phyloP scores from a whole-genome alignment of 2,113 vertebrate genomes.

The Chamaea fasciata region DNA sequence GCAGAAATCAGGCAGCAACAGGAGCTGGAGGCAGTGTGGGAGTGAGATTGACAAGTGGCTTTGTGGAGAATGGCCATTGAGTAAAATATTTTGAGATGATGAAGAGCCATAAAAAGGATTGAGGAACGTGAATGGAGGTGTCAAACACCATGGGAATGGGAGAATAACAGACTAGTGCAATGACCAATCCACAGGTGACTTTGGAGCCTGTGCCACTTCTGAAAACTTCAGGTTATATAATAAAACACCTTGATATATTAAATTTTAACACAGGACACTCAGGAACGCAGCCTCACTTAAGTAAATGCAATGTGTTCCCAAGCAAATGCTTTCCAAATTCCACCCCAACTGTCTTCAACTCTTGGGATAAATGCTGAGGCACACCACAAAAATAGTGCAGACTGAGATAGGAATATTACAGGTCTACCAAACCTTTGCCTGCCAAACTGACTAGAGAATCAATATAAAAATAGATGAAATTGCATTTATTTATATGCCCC shows the following conservation, averaged over 20 bases:
- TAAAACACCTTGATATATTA: neutral
- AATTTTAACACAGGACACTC: neutral
- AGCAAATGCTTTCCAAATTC: neutral
- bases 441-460: neutral
- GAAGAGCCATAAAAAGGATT: neutral
- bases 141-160: neutral
- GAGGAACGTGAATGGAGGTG: neutral
- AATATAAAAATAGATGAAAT: neutral
- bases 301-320: neutral
- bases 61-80: neutral
- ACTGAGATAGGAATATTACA: neutral
- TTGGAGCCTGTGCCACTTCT: neutral
- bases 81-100: neutral
- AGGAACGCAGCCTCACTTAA: neutral
- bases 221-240: neutral
- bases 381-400: neutral
- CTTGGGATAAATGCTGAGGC: neutral
- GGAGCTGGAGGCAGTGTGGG: neutral
- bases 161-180: neutral
- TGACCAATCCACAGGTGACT: neutral
- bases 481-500: neutral
- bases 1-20: neutral
- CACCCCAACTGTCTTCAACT: neutral
- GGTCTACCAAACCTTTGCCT: neutral
- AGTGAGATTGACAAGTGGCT: neutral